Base-by-base conservation (phyloP, 2,888 invertebrate genomes). In the Acanthacorydalis orientalis region DNA sequence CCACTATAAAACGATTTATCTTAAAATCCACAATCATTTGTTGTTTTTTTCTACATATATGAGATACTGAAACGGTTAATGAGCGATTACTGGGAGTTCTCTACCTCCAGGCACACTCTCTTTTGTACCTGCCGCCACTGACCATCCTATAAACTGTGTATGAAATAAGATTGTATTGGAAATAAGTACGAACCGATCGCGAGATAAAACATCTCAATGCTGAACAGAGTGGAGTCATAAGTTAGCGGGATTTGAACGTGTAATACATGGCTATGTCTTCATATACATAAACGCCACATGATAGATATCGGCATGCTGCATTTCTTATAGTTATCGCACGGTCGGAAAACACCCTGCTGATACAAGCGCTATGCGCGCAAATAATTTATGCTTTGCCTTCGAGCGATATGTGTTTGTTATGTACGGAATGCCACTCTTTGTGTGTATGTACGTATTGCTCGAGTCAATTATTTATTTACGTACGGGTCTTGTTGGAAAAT, bases 271-370 rank as follows among this genome's bases (percentile, higher is more conserved):
- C 61, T 62, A 65, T 64, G 61, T 64, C 65, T 65, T 64, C 60
- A 64, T 65, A 64, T 62, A 23, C 44, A 44, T 44, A 33, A 15
- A 15, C 16, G 12, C 44, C 31, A 42, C 31, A 42, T 42, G 15
- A 23, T 23, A 23, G 23, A 23, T 23, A 23, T 23, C 23, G 23
- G 23, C 23, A 23, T 23, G 23, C 23, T 23, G 31, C 43, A 31
- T 43, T 43, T 31, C 43, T 31, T 43, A 31, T 43, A 43, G 43
- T 31, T 31, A 43, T 16, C 43, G 31, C 31, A 31, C 63, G 62
- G 62, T 60, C 58, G 62, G 65, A 31, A 64, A 64, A 62, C 63
- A 62, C 63, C 65, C 64, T 62, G 65, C 64, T 64, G 63, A 52
- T 59, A 44, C 34, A 34, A 34, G 44, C 34, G 16, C 44, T 31